Evolutionary conservation across 2,113 vertebrate genomes (phyloP).

Genomic region (Motacilla alba): DNA sequence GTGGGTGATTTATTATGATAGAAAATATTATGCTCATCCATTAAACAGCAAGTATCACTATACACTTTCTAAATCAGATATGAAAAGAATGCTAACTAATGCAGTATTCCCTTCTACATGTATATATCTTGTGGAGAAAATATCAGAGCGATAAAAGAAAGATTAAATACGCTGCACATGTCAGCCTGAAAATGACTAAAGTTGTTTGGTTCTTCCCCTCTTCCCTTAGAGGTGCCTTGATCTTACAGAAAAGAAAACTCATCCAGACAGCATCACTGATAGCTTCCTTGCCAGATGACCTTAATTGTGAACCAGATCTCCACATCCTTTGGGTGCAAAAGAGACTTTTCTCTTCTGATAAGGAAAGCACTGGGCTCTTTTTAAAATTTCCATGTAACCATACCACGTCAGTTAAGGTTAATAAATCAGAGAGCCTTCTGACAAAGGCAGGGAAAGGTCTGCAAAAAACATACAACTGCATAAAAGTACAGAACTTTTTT

Average conservation of each 20-base stretch:
- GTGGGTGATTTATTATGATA: constrained; percentile 75
- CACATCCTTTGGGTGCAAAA: background rate
- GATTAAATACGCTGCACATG: constrained; percentile 71
- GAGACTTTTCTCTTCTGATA: constrained; percentile 22
- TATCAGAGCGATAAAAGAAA: constrained; percentile 71
- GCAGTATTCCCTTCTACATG: constrained; percentile 62
- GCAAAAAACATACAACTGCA: background rate
- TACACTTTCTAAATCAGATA: constrained; percentile 74
- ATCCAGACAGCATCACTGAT: constrained; percentile 46
- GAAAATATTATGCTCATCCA: constrained; percentile 75
- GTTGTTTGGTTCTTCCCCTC: constrained; percentile 27
- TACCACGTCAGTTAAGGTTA: constrained; percentile 28
- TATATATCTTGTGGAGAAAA: constrained; percentile 75
- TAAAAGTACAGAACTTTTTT: background rate
- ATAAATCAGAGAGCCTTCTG: background rate
- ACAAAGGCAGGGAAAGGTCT: constrained; percentile 18
- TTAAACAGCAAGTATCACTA: constrained; percentile 69
- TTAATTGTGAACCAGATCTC: constrained; percentile 35
- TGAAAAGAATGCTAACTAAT: constrained; percentile 70
- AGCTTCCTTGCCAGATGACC: constrained; percentile 43
- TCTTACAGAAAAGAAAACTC: constrained; percentile 37
- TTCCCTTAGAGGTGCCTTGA: constrained; percentile 32
- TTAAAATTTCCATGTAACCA: background rate
- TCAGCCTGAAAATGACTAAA: constrained; percentile 67
- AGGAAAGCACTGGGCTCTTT: background rate